Evolutionary conservation across 2,888 invertebrate genomes (phyloP), one percentile per base, ranked within the genome.

Genomic region (Idaea straminata): DNA sequence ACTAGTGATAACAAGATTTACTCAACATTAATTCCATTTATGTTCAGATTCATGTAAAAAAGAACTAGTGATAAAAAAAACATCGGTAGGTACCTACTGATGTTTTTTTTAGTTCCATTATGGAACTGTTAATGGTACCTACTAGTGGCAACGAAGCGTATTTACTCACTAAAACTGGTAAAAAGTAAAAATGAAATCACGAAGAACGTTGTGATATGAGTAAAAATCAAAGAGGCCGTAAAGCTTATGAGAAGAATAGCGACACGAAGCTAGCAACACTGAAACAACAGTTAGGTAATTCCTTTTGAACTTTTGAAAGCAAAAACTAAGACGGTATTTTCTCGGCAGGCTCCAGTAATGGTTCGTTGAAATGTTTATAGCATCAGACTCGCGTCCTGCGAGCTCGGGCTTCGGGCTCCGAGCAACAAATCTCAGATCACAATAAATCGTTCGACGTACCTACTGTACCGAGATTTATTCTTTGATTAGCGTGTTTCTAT

Each of bases 291-390:
- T 83, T 36, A 36, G 5, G 13, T 47, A 83, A 86, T 83, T 82
- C 79, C 79, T 84, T 84, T 85, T 82, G 85, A 87, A 86, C 79
- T 74, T 87, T 84, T 79, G 77, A 80, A 82, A 80, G 75, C 76
- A 81, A 83, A 80, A 86, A 83, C 84, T 81, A 84, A 83, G 82
- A 77, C 80, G 80, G 81, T 79, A 83, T 86, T 86, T 84, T 83
- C 84, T 82, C 80, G 69, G 80, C 72, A 75, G 79, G 76, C 81
- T 77, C 79, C 83, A 76, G 83, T 88, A 88, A 89, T 86, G 87
- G 87, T 78, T 78, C 77, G 83, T 74, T 85, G 87, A 89, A 85
- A 88, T 88, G 88, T 89, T 89, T 89, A 88, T 88, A 79, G 88
- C 83, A 76, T 77, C 76, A 78, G 80, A 75, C 81, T 81, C 78